These are phyloP conservation scores for Drosophila imparisetae DNA, from an alignment of 2,888 invertebrate species.

Conservation along the genomic window DNA sequence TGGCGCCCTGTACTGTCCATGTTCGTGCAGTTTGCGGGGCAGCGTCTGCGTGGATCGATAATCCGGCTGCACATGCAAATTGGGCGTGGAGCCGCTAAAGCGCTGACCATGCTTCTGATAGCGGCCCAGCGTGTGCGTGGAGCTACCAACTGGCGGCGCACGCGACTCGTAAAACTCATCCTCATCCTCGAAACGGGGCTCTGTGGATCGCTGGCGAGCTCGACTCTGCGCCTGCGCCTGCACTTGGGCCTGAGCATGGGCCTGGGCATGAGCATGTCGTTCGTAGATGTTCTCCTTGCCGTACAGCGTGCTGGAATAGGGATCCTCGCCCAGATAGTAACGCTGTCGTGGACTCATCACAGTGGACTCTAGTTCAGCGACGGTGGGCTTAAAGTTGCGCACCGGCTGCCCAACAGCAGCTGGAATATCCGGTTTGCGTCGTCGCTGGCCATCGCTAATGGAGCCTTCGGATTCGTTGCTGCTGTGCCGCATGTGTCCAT, in stretches of 20 bases:
- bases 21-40: conserved; percentile 87
- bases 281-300: conserved; percentile 94
- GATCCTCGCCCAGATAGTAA: conserved; percentile 94
- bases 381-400: conserved; percentile 45
- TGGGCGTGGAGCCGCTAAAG: conserved; percentile 87
- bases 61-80: conserved; percentile 82
- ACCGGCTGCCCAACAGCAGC: conserved; percentile 4
- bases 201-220: conserved; percentile 44
- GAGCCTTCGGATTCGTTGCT: conserved; percentile 69
- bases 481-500: conserved; percentile 54
- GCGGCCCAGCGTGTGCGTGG: conserved; percentile 90
- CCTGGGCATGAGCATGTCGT: conserved; percentile 37
- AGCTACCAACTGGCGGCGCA: conserved; percentile 18
- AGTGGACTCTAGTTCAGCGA: conserved; percentile 63
- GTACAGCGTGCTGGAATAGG: conserved; percentile 92
- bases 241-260: conserved; percentile 13
- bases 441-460: conserved; percentile 50
- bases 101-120: conserved; percentile 93
- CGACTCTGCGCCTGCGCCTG: conserved; percentile 5
- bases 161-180: conserved; percentile 64
- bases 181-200: conserved; percentile 50
- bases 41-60: conserved; percentile 90
- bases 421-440: conserved; percentile 1
- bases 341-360: conserved; percentile 88
- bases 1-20: conserved; percentile 34